Base-by-base conservation (phyloP, 2,797 vertebrate species). In the Spondyliosoma cantharus region DNA sequence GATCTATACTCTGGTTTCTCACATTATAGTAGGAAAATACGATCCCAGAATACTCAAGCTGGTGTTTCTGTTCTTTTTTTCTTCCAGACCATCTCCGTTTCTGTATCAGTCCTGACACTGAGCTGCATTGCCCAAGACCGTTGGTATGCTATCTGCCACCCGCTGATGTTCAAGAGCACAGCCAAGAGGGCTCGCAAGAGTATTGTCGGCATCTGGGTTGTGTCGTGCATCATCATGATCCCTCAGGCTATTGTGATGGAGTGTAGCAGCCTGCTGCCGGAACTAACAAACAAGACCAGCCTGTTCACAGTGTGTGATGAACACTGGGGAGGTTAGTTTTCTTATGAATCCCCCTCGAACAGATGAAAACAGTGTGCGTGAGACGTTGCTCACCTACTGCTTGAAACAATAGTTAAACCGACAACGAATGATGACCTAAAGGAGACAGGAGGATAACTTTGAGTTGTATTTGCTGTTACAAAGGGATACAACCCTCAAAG, bases 91-190 rank as follows among this genome's bases (percentile, higher is more conserved):
- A 96, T 98, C 87, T 98, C 98, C 0, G 98, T 99, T 48, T 98
- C 97, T 4, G 98, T 99, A 61, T 99, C 98, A 7, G 98, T 99
- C 16, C 93, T 99, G 75, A 99, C 98, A 0, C 95, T 99, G 79
- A 98, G 97, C 88, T 98, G 97, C 93, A 99, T 99, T 19, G 97
- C 97, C 80, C 94, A 98, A 91, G 98, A 99, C 92, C 96, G 97
- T 74, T 99, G 98, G 98, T 99, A 99, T 54, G 98, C 97, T 11
- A 99, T 99, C 93, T 99, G 98, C 87, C 98, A 98, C 87, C 98
- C 98, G 4, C 94, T 99, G 91, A 97, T 97, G 96, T 99, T 99
- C 93, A 99, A 98, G 94, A 99, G 98, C 93, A 98, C 97, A 27
- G 97, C 97, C 81, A 97, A 95, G 89, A 90, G 98, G 80, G 97